Evolutionary conservation across 2,888 invertebrate species (phyloP), one percentile per base, ranked within the genome.

Genomic region (Orgyia antiqua): DNA sequence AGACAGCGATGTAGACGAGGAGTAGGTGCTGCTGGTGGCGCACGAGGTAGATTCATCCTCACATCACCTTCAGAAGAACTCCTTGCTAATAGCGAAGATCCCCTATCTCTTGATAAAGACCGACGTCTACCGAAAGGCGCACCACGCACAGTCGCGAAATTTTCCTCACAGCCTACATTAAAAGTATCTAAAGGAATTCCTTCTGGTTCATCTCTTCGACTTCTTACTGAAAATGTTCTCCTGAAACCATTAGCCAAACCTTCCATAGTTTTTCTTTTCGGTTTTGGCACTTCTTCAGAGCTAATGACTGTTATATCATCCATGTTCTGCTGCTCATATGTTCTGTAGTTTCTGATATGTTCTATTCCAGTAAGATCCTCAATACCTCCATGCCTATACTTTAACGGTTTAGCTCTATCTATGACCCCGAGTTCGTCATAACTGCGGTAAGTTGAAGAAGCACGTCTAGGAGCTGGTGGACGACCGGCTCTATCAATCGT

Each of bases 31-130:
- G 73, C 55, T 1, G 76, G 75, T 1, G 83, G 75, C 1, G 80
- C 72, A 3, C 79, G 73, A 1, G 83, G 77, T 0, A 54, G 62
- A 1, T 67, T 54, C 61, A 72, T 65, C 51, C 86, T 70, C 58
- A 93, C 83, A 66, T 93, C 92, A 5, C 92, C 92, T 59, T 93
- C 93, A 13, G 93, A 93, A 42, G 90, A 90, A 68, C 93, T 92
- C 43, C 92, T 84, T 31, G 88, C 88, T 49, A 92, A 69, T 48
- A 88, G 71, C 30, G 80, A 78, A 8, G 67, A 77, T 49, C 83
- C 73, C 64, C 89, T 70, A 63, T 89, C 78, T 63, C 88, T 70
- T 10, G 87, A 84, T 39, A 86, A 57, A 6, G 84, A 86, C 42
- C 84, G 66, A 31, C 84, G 83, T 40, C 84, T 65, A 26, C 87